phyloP scores from a whole-genome alignment of 2,888 invertebrate genomes.

The Sinopyrophorus schimmeli region DNA sequence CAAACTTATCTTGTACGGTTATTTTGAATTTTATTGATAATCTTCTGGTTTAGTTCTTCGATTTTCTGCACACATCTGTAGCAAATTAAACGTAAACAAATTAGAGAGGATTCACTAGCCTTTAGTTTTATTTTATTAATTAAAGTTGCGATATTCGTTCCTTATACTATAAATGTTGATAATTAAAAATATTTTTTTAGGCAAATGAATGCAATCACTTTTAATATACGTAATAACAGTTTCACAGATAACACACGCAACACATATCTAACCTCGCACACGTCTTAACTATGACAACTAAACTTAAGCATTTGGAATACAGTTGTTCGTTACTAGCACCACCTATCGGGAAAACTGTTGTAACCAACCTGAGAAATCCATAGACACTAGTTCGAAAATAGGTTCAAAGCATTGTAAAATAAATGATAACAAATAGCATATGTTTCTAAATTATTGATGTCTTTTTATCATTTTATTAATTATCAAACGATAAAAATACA shows the following conservation, averaged over 20 bases:
- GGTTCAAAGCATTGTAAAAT: too few relatives aligned
- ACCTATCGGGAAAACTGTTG: conserved; percentile 2
- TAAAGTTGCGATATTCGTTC: background rate
- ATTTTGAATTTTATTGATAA: too few relatives aligned
- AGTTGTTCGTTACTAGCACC: background rate
- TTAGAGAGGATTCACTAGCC: conserved; percentile 13
- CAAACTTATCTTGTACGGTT: background rate
- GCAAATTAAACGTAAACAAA: background rate
- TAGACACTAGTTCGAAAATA: too few relatives aligned
- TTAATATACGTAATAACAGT: conserved; percentile 18
- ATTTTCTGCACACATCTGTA: conserved; percentile 2
- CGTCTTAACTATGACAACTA: conserved; percentile 29
- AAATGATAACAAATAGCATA: too few relatives aligned
- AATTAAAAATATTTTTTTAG: conserved; percentile 13
- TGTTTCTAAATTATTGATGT: too few relatives aligned
- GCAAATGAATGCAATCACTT: conserved; percentile 20
- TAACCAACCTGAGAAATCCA: background rate
- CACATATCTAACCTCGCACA: conserved; percentile 34
- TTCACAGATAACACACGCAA: conserved; percentile 26
- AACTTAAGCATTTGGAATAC: conserved; percentile 7
- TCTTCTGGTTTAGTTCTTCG: too few relatives aligned
- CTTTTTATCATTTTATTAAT: too few relatives aligned
- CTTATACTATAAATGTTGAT: background rate
- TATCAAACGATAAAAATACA: too few relatives aligned
- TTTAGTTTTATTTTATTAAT: conserved; percentile 13